Evolutionary conservation across 2,888 invertebrate species (phyloP), one percentile per base, ranked within the genome.

Genomic region (Pelosia muscerda): DNA sequence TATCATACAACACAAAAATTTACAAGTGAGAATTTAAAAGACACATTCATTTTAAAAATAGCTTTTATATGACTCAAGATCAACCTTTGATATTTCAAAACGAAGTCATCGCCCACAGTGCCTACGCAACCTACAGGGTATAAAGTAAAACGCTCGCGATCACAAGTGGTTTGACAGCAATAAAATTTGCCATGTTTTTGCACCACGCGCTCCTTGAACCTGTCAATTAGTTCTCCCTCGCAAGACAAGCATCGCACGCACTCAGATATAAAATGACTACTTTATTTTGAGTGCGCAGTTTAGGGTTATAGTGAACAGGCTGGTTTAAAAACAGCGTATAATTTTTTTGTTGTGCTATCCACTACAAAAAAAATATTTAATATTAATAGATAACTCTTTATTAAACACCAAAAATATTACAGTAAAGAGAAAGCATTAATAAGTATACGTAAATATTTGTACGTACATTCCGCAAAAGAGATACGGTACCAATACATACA

Each of bases 151-250:
- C 66, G 65, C 71, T 69, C 56, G 67, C 70, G 72, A 74, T 75
- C 75, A 76, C 86, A 86, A 90, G 86, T 89, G 89, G 88, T 86
- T 88, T 91, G 91, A 91, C 91, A 90, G 90, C 88, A 86, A 88
- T 88, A 87, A 89, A 92, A 87, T 89, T 88, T 86, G 89, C 92
- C 92, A 93, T 94, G 90, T 93, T 93, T 91, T 92, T 89, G 88
- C 90, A 90, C 88, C 86, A 84, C 85, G 75, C 85, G 84, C 91
- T 91, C 87, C 91, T 92, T 85, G 87, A 88, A 84, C 74, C 91
- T 92, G 93, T 92, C 94, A 93, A 90, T 91, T 90, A 88, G 82
- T 77, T 72, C 84, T 83, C 90, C 90, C 88, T 85, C 81, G 78
- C 79, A 90, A 91, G 91, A 88, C 88, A 86, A 84, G 84, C 83